Evolutionary conservation across 2,888 invertebrate species (phyloP).

Genomic region (Heteromyza rotundicornis): DNA sequence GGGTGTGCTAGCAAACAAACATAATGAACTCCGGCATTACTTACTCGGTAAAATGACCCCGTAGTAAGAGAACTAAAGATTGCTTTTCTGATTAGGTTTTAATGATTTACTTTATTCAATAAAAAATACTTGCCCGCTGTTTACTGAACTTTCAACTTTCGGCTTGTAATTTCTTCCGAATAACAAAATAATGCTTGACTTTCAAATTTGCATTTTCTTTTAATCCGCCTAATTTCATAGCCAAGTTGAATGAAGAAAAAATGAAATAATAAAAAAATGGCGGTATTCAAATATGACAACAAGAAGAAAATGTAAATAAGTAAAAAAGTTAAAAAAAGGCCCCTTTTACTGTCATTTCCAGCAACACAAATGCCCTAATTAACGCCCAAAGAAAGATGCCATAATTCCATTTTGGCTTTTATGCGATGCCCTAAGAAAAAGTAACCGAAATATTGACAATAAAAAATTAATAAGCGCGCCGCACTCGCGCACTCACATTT

Average conservation of each 20-base stretch:
- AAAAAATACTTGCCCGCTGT: no score
- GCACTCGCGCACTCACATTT: not conserved
- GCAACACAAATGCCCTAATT: constrained; percentile 2
- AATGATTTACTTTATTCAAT: no score
- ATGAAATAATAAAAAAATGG: no score
- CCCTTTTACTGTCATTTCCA: not conserved
- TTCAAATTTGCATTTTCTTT: not conserved
- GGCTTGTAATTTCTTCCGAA: not conserved
- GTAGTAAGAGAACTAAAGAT: no score
- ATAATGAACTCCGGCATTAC: no score
- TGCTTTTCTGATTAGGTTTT: no score
- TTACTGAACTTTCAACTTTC: not conserved
- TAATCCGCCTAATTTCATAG: not conserved
- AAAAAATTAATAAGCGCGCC: not conserved
- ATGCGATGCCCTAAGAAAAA: not conserved
- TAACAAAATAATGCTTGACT: not conserved
- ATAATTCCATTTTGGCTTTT: not conserved
- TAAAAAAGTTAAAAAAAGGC: not conserved
- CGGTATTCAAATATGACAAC: no score
- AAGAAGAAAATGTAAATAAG: not conserved
- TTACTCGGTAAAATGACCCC: no score
- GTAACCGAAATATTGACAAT: not conserved
- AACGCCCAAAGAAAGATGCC: not conserved
- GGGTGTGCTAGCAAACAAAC: no score
- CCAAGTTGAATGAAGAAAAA: no score